A percentile compares a stretch with the other conserved stretches of the same genome.
Evolutionary conservation across 2,113 vertebrate genomes (phyloP).

Genomic region (Phasianus colchicus): DNA sequence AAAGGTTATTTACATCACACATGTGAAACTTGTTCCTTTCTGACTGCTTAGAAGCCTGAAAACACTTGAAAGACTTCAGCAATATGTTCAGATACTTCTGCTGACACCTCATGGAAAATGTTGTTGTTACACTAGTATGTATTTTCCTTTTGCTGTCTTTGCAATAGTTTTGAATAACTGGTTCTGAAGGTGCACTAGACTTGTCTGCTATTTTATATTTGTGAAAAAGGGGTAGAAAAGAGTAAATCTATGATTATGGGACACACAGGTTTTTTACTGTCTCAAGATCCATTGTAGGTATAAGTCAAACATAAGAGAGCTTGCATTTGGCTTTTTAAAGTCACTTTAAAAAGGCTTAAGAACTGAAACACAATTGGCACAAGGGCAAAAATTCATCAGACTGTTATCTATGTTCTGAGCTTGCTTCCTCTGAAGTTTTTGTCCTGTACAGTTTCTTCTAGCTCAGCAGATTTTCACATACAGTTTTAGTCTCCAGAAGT

Average conservation of each 20-base stretch:
- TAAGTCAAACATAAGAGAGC: not conserved
- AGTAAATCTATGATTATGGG: not conserved
- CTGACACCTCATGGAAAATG: conserved; percentile 56
- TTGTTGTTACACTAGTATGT: conserved; percentile 22
- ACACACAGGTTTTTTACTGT: not conserved
- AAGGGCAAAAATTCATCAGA: not conserved
- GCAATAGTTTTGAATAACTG: not conserved
- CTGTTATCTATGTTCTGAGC: not conserved
- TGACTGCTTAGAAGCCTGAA: not conserved
- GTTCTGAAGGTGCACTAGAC: not conserved
- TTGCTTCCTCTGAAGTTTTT: not conserved
- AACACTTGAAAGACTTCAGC: conserved; percentile 11
- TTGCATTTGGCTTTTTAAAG: not conserved
- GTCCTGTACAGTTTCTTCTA: not conserved
- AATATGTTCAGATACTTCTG: conserved; percentile 53
- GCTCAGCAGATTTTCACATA: not conserved
- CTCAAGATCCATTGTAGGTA: not conserved
- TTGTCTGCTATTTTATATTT: not conserved
- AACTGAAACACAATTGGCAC: not conserved
- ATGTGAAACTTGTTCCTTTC: not conserved
- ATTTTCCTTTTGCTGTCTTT: not conserved
- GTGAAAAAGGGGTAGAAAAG: not conserved
- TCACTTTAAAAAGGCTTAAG: not conserved
- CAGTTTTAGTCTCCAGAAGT: not conserved
- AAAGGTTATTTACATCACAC: not conserved